Evolutionary conservation across 2,888 invertebrate genomes (phyloP).

Genomic region (Mystacides longicornis): DNA sequence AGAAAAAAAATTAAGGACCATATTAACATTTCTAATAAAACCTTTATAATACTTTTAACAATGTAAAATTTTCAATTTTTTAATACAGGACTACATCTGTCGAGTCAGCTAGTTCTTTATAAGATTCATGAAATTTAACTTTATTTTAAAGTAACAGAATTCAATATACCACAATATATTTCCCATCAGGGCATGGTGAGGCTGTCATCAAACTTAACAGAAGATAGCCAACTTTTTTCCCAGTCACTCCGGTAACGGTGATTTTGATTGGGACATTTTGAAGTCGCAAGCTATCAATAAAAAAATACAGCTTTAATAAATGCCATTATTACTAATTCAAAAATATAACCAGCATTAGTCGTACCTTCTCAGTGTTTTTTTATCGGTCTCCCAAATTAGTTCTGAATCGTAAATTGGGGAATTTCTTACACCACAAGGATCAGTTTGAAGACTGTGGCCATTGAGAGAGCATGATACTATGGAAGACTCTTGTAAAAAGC

Average conservation of each 20-base stretch:
- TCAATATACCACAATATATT: constrained; percentile 6
- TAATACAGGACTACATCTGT: too few species aligned
- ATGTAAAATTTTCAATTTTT: too few species aligned
- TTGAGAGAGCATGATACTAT: constrained; percentile 55
- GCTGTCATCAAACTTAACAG: constrained; percentile 63
- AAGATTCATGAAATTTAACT: too few species aligned
- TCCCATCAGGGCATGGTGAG: not conserved
- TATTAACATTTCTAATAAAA: too few species aligned
- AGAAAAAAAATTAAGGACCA: too few species aligned
- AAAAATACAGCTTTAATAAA: not conserved
- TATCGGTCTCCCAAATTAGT: constrained; percentile 72
- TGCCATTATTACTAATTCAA: not conserved
- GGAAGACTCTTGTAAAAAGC: constrained; percentile 47
- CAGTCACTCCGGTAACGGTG: constrained; percentile 54
- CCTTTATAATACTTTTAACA: too few species aligned
- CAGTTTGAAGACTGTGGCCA: constrained; percentile 61
- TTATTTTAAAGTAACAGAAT: too few species aligned
- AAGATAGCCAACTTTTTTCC: constrained; percentile 59
- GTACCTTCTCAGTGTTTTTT: constrained; percentile 59
- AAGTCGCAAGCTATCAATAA: constrained; percentile 31
- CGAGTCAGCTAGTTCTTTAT: too few species aligned
- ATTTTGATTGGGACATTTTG: constrained; percentile 67
- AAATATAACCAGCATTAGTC: constrained; percentile 8
- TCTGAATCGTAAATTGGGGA: constrained; percentile 62
- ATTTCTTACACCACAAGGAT: constrained; percentile 50